phyloP scores from a whole-genome alignment of 2,888 invertebrate species.

The Anodontia alba region DNA sequence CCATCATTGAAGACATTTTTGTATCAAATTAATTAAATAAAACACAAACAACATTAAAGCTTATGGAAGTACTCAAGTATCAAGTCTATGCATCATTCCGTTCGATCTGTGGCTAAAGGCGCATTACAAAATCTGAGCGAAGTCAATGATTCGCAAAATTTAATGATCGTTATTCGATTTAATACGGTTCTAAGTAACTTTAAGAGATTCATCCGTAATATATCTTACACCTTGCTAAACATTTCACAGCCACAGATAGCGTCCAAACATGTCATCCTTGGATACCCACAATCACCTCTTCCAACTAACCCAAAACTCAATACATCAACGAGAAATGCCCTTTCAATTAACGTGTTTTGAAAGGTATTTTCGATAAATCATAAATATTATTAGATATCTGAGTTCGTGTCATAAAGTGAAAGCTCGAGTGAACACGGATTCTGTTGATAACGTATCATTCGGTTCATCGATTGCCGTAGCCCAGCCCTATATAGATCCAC shows the following conservation, averaged over 20 bases:
- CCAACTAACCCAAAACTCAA: constrained; percentile 42
- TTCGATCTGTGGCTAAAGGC: background rate
- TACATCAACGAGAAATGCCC: constrained; percentile 50
- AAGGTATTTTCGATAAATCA: constrained; percentile 64
- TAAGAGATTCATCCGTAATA: constrained; percentile 5
- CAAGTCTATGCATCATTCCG: background rate
- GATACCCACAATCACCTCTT: constrained; percentile 50
- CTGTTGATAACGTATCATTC: constrained; percentile 50
- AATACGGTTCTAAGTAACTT: constrained; percentile 13
- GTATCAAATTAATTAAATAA: constrained; percentile 12
- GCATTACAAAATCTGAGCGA: background rate
- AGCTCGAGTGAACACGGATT: constrained; percentile 53
- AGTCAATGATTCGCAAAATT: constrained; percentile 16
- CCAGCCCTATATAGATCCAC: constrained; percentile 51
- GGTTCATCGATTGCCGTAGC: constrained; percentile 66
- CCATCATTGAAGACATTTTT: constrained; percentile 64
- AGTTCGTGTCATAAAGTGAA: constrained; percentile 42
- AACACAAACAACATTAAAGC: background rate
- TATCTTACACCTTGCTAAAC: constrained; percentile 9
- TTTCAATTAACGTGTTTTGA: constrained; percentile 55
- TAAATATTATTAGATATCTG: constrained; percentile 60
- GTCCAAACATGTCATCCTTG: constrained; percentile 36
- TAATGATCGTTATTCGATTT: constrained; percentile 1
- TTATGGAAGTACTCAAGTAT: background rate
- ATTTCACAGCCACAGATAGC: background rate